Base-by-base conservation (phyloP, 1,140 invertebrate genomes). In the Aplysia californica region DNA sequence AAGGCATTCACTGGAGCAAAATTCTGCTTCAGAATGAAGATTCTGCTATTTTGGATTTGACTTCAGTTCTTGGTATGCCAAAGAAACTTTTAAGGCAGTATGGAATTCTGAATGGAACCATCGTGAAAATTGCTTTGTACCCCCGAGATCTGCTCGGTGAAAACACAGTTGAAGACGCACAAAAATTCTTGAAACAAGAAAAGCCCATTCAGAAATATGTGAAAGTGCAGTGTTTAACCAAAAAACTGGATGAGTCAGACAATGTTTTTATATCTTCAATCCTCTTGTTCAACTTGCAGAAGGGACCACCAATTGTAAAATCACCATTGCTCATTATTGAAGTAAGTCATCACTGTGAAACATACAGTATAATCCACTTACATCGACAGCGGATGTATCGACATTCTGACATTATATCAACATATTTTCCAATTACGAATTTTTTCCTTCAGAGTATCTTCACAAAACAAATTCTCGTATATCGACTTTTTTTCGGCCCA, bases 221-320 rank as follows among this genome's bases (percentile, higher is more conserved):
- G 3, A 73, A 80, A 55, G 82, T 86, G 3, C 84, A 86, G 67
- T 80, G 82, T 67, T 73, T 86, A n/a, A 76, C 77, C 20, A 79
- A 76, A 20, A 69, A 59, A 23, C 71, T 83, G 35, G 74, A 78
- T 72, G 69, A 67, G 41, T 75, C 79, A 15, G 78, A 78, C 18
- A 80, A 66, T 44, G 81, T 84, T 15, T 85, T 82, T 70, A 81
- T 85, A n/a, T 85, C 85, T n/a, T 81, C 83, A 33, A 70, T 83
- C 29, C 59, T 86, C 6, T 72, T 82, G 18, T 86, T 86, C 73
- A 86, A 84, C 70, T 75, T 86, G 31, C 83, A 86, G 55, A 29
- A 36, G 26, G 59, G 61, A 20, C 80, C 76, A n/a, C 75, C 78
- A 18, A 65, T 82, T 20, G 74, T 41, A 23, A 73, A 55, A 70